A percentile compares a stretch with the other conserved stretches of the same genome.
Evolutionary conservation across 2,797 vertebrate species (phyloP).

Genomic region (Distichodus sexfasciatus): DNA sequence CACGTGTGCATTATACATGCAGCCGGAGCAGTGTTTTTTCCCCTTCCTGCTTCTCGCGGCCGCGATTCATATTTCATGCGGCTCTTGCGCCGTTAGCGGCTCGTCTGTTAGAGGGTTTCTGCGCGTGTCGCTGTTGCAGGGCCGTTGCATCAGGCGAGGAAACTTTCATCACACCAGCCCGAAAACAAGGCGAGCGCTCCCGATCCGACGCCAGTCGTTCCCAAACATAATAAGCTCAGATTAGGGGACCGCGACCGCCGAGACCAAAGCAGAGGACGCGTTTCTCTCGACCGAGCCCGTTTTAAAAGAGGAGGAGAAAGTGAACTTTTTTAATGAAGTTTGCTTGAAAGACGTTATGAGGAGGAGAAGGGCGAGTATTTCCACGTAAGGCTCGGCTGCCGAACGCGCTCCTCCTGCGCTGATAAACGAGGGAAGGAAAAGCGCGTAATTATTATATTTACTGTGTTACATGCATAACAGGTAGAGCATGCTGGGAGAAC

Average conservation of each 20-base stretch:
- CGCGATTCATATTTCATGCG: constrained; percentile 1
- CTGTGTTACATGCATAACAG: not conserved
- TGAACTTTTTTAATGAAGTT: no score
- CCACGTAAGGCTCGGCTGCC: no score
- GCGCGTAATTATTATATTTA: constrained; percentile 5
- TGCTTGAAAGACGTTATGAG: no score
- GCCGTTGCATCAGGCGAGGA: constrained; percentile 74
- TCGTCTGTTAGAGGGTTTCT: constrained; percentile 22
- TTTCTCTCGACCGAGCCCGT: no score
- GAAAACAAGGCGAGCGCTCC: constrained; percentile 38
- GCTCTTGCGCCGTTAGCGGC: not conserved
- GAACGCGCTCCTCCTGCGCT: no score
- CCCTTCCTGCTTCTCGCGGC: constrained; percentile 5
- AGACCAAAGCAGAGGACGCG: constrained; percentile 60
- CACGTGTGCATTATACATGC: no score
- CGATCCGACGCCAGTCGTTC: constrained; percentile 40
- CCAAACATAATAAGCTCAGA: constrained; percentile 32
- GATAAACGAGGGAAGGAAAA: no score
- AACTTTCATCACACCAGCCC: constrained; percentile 72
- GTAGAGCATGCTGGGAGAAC: constrained; percentile 3
- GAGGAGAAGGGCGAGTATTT: no score
- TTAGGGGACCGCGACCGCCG: constrained; percentile 52
- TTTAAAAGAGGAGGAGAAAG: no score
- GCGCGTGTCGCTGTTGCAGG: constrained; percentile 66
- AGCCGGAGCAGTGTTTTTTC: constrained; percentile 5